Evolutionary conservation across 2,113 vertebrate species (phyloP), one percentile per base, ranked within the genome.

Genomic region (Cisticola juncidis): DNA sequence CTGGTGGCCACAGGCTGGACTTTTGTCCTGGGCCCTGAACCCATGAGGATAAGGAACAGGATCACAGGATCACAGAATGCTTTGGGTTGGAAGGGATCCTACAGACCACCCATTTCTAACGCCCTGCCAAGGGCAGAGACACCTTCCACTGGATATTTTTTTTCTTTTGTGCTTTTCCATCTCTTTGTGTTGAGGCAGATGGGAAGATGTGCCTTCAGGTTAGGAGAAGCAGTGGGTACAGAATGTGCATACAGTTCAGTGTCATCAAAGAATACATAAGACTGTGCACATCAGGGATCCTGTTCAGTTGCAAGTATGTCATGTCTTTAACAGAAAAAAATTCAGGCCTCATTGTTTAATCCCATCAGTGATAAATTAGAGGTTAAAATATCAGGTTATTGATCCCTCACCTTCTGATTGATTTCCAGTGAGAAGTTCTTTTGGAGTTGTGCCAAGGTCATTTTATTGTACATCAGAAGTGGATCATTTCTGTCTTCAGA

Each of bases 401-500:
- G 65, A 76, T 77, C 61, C 81, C 98, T 98, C 97, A 99, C 99
- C 98, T 96, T 95, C 0, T 94, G 74, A 51, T 97, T 60, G 19
- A 99, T 95, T 93, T 97, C 98, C 68, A 99, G 73, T n/a, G 98
- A 98, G 95, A 98, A 99, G 96, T 99, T 99, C 23, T 57, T 95
- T 25, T 98, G 98, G 40, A 99, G 68, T 76, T 98, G 97, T 25
- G 96, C 96, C 86, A 99, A 73, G 13, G 98, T 98, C 99, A 99
- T 99, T 98, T 99, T 99, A 92, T 99, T 98, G 92, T 99, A 99
- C 80, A 99, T 97, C 81, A 99, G 70, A 95, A 99, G 98, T 2
- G 99, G 99, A 83, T 99, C 99, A 53, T 98, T 99, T 91, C 99
- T 98, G 90, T 99, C 99, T 96, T 99, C 99, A 71, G 98, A 93